A percentile compares a stretch with the other conserved stretches of the same genome.
phyloP scores from a whole-genome alignment of 2,888 invertebrate species.

The Vannuccia rotundouncinata region DNA sequence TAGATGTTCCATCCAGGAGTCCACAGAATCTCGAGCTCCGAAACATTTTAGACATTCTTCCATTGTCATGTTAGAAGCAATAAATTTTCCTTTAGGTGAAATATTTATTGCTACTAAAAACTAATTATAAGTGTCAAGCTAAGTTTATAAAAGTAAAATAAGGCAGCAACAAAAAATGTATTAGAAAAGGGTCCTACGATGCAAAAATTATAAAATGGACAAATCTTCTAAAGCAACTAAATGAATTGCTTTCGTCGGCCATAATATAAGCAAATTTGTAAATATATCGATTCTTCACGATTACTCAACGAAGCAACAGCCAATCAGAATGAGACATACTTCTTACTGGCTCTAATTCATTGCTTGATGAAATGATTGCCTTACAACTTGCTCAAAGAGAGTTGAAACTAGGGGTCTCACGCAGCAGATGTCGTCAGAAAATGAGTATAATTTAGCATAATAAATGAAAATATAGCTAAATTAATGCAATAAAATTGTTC shows the following conservation, averaged over 20 bases:
- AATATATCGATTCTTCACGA: neutral
- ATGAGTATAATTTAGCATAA: neutral
- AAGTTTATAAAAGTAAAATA: neutral
- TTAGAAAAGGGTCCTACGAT: too few relatives aligned
- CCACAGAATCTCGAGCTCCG: neutral
- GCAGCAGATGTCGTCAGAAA: neutral
- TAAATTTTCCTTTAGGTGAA: too few relatives aligned
- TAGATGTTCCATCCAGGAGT: conserved; percentile 38
- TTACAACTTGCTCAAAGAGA: neutral
- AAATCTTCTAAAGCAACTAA: neutral
- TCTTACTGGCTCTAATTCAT: neutral
- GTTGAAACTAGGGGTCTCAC: neutral
- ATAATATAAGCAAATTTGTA: neutral
- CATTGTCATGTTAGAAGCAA: too few relatives aligned
- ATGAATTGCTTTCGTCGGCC: neutral
- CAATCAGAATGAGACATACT: neutral
- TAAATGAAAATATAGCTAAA: neutral
- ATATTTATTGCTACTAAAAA: neutral
- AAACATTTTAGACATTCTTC: conserved; percentile 28
- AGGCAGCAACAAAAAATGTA: neutral
- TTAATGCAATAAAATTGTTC: neutral
- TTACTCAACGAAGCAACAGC: neutral
- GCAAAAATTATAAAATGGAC: neutral
- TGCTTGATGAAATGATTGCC: neutral
- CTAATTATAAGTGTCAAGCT: neutral